These are phyloP conservation scores for Holacanthella duospinosa DNA, from an alignment of 2,888 invertebrate species.

Conservation along the genomic window DNA sequence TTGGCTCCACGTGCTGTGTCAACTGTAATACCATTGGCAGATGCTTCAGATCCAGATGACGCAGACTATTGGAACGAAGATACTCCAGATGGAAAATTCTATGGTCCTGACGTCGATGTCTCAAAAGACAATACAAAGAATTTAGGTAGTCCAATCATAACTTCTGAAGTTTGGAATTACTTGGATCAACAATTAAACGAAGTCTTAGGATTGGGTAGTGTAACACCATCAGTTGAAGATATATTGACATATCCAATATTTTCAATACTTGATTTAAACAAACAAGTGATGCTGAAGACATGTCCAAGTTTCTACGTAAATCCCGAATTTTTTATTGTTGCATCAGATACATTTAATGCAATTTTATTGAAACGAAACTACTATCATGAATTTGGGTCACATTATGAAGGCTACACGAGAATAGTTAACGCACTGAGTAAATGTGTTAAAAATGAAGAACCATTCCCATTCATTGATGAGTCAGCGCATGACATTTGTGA, in stretches of 20 bases:
- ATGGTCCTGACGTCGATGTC: background rate
- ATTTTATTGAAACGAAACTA: background rate
- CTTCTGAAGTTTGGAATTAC: constrained; percentile 18
- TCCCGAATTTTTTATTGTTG: constrained; percentile 20
- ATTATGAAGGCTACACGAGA: background rate
- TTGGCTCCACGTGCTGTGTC: background rate
- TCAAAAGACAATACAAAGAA: background rate
- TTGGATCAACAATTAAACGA: constrained; percentile 14
- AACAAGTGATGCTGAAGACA: constrained; percentile 20
- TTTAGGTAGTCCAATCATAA: background rate
- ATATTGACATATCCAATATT: constrained; percentile 10
- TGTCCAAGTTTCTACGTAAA: constrained; percentile 22
- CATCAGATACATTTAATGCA: constrained; percentile 13
- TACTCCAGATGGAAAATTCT: background rate
- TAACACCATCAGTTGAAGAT: background rate
- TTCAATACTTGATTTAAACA: constrained; percentile 18
- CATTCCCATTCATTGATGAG: background rate
- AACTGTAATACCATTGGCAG: background rate
- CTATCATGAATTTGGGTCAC: background rate
- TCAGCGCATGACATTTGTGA: background rate
- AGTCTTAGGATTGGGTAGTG: constrained; percentile 12
- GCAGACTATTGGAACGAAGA: background rate
- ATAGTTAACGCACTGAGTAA: background rate
- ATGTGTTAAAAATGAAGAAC: background rate
- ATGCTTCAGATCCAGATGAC: background rate